Conservation (phyloP, 2,888 invertebrate species). For the Autographa pulchrina region DNA sequence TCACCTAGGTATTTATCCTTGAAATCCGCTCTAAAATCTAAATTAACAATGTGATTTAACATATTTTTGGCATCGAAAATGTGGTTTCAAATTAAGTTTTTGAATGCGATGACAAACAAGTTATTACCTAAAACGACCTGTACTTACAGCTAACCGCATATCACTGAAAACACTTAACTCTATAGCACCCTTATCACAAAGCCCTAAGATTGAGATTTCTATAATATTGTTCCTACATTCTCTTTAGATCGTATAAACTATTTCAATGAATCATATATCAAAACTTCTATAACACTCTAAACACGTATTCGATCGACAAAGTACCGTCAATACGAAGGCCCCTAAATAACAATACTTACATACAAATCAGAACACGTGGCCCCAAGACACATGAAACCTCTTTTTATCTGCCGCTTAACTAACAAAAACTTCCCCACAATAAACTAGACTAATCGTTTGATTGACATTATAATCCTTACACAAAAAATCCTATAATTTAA, state of each 20-base stretch:
- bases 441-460: conserved; percentile 54
- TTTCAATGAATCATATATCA: not conserved
- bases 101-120: too few species aligned
- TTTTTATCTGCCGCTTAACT: conserved; percentile 29
- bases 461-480: conserved; percentile 56
- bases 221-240: not conserved
- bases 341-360: conserved; percentile 12
- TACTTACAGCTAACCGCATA: too few species aligned
- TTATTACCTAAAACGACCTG: too few species aligned
- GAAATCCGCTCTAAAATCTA: too few species aligned
- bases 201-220: not conserved
- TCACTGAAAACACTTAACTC: too few species aligned
- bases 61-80: too few species aligned
- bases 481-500: conserved; percentile 53
- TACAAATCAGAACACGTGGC: conserved; percentile 44
- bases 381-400: conserved; percentile 33
- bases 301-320: not conserved
- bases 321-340: not conserved
- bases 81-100: too few species aligned
- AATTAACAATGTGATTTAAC: too few species aligned
- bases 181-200: not conserved
- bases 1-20: too few species aligned
- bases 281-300: not conserved
- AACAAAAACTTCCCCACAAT: conserved; percentile 43
- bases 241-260: not conserved